Base-by-base conservation (phyloP, 2,797 vertebrate species). In the Chelidonichthys spinosus region DNA sequence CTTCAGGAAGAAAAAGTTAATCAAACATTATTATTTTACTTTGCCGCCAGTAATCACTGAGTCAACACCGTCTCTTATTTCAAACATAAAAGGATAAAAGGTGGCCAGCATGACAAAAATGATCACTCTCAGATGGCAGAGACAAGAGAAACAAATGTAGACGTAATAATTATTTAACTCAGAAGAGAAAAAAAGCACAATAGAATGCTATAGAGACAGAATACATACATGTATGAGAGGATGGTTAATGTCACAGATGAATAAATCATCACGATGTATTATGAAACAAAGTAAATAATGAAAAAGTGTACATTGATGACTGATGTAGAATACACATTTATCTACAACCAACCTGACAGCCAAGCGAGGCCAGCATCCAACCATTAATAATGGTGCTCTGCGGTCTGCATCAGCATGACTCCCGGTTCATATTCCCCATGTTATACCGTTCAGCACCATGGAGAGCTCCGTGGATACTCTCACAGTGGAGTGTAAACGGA, bases 281-380 rank as follows among this genome's bases (percentile, higher is more conserved):
- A 85, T 88, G 73, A 81, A 88, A 80, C 50, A 52, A 65, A 33
- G 52, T 87, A 77, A 84, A 88, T 90, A 83, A 87, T 88, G 63
- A 75, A 75, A 53, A 50, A 33, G 46, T 54, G 11, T 55, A 70
- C 61, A 46, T n/a, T 54, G 56, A 74, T 85, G 69, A 81, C 75
- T 44, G 67, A 70, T 72, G 73, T 63, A 73, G 50, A 52, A 66
- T 36, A 50, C 14, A 1, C n/a, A 42, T 46, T 59, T 69, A 50
- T 63, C 42, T 72, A 14, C 42, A 68, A 58, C 43, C 61, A 63
- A 50, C 55, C 59, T 66, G 82, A 85, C 79, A 87, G 77, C 63
- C 7, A 39, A 72, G 70, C 53, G 53, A 83, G 62, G 52, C 10
- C 65, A 17, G 65, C 72, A 82, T 73, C 58, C 17, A 60, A 50